Conservation (phyloP, 2,888 invertebrate species). For the Stenurella melanura region DNA sequence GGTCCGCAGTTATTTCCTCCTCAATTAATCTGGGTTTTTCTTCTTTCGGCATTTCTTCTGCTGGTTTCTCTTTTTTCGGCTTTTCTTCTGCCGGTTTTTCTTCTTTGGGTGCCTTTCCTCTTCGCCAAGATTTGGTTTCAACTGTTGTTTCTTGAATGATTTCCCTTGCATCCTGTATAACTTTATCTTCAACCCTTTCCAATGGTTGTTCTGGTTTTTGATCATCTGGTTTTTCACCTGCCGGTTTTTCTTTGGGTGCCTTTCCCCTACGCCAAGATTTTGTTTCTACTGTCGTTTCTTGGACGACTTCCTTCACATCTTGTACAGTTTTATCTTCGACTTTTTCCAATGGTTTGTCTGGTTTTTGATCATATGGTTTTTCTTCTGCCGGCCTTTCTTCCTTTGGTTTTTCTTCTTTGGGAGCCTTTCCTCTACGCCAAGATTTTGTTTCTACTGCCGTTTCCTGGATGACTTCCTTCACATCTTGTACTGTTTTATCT, state of each 20-base stretch:
- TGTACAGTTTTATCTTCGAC: constrained; percentile 46
- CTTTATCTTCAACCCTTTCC: constrained; percentile 49
- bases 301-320: constrained; percentile 53
- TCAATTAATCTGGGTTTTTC: constrained; percentile 27
- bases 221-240: not conserved
- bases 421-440: constrained; percentile 55
- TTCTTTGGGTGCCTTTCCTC: constrained; percentile 53
- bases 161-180: constrained; percentile 46
- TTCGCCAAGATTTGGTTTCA: constrained; percentile 60
- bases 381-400: constrained; percentile 6
- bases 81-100: not conserved
- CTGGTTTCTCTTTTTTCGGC: constrained; percentile 9
- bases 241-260: constrained; percentile 53
- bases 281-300: constrained; percentile 53
- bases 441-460: constrained; percentile 56
- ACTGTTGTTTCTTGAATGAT: constrained; percentile 46
- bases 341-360: constrained; percentile 42
- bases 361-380: constrained; percentile 29
- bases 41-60: constrained; percentile 25
- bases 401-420: not conserved
- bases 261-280: constrained; percentile 58
- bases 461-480: constrained; percentile 53
- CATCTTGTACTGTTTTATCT: constrained; percentile 36
- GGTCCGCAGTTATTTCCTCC: not conserved
- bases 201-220: constrained; percentile 30